Conservation (phyloP, 2,797 vertebrate species). For the Ibycter americanus region DNA sequence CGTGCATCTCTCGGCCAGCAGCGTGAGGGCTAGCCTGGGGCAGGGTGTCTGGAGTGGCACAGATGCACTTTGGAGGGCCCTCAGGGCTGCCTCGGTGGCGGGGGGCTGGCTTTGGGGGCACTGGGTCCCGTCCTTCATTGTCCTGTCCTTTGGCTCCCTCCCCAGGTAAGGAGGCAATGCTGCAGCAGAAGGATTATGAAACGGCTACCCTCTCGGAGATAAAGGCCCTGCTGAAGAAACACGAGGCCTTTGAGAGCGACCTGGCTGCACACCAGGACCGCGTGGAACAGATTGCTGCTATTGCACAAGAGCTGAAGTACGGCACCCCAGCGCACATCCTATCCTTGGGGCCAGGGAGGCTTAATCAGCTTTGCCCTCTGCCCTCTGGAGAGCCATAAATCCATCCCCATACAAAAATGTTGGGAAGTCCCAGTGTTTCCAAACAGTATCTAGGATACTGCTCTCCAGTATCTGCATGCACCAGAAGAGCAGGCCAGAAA, state of each 20-base stretch:
- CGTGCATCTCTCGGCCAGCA: neutral
- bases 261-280: slow-evolving; percentile 97
- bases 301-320: slow-evolving; percentile 97
- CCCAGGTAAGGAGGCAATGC: slow-evolving; percentile 93
- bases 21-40: rapidly evolving
- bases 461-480: neutral
- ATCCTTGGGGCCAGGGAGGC: neutral
- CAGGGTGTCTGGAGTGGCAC: neutral
- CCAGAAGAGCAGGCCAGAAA: neutral
- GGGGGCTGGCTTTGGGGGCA: neutral
- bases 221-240: slow-evolving; percentile 97
- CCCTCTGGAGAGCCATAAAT: neutral
- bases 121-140: neutral
- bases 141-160: slow-evolving; percentile 48
- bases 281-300: slow-evolving; percentile 97
- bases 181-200: slow-evolving; percentile 92
- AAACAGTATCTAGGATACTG: slow-evolving; percentile 55
- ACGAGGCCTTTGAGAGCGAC: slow-evolving; percentile 98
- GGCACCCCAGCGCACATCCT: neutral
- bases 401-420: neutral
- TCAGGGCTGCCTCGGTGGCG: rapidly evolving
- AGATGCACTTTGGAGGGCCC: neutral
- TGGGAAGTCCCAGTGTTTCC: slow-evolving; percentile 36
- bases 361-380: neutral
- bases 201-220: slow-evolving; percentile 93